Evolutionary conservation across 1,140 invertebrate species (phyloP).

Genomic region (Bombus confusus): DNA sequence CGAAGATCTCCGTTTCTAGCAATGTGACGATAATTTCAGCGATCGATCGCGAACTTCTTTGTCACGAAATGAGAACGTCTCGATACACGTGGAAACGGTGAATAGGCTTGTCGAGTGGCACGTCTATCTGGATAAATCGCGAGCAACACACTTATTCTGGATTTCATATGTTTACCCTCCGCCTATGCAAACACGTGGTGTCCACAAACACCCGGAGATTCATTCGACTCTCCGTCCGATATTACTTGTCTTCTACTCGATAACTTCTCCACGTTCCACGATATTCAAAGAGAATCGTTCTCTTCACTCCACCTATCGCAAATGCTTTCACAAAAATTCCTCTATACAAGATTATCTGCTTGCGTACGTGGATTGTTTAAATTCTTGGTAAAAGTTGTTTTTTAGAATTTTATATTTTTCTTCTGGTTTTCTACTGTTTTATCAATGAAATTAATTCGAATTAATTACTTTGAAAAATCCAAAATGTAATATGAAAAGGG

Average conservation of each 20-base stretch:
- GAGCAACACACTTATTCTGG: slow-evolving; percentile 34
- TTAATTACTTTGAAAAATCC: not conserved
- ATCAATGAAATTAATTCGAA: not conserved
- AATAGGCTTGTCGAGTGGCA: slow-evolving; percentile 15
- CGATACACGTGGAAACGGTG: not conserved
- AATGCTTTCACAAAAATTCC: not conserved
- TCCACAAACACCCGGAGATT: slow-evolving; percentile 21
- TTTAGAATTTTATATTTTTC: not conserved
- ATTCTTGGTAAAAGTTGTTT: not conserved
- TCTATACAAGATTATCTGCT: not conserved
- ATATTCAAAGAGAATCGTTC: not conserved
- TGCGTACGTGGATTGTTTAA: not conserved
- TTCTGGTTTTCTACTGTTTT: not conserved
- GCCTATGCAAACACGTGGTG: slow-evolving; percentile 11
- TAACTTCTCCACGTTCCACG: not conserved
- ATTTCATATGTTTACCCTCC: slow-evolving; percentile 36
- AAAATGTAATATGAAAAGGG: not conserved
- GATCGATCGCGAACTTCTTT: not conserved
- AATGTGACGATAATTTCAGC: not conserved
- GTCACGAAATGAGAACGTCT: not conserved
- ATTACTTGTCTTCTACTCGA: slow-evolving; percentile 8
- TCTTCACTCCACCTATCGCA: not conserved
- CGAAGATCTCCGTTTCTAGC: not conserved
- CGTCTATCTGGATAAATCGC: slow-evolving; percentile 18
- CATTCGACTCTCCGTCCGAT: not conserved